phyloP scores from a whole-genome alignment of 2,113 vertebrate species.

The Oncorhynchus masou region DNA sequence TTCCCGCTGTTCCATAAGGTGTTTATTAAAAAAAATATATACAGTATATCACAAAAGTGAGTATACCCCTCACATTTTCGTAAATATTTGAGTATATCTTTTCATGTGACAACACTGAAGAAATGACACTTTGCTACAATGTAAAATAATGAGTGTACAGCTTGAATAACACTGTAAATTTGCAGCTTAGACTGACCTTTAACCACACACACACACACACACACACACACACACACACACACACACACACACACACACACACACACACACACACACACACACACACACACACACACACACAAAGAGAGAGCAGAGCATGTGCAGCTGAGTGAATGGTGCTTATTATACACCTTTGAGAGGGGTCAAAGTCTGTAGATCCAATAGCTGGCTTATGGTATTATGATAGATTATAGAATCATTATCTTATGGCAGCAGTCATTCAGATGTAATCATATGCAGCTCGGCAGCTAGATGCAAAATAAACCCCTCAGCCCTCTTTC shows the following conservation, averaged over 20 bases:
- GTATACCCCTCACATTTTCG: too few relatives aligned
- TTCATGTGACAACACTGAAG: too few relatives aligned
- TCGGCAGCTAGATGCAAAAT: slow-evolving; percentile 56
- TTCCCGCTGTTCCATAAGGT: too few relatives aligned
- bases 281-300: slow-evolving; percentile 42
- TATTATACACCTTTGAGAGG: slow-evolving; percentile 85
- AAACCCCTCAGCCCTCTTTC: slow-evolving; percentile 62
- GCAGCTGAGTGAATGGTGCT: slow-evolving; percentile 82
- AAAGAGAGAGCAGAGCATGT: slow-evolving; percentile 57
- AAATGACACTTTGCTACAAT: too few relatives aligned
- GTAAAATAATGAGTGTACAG: too few relatives aligned
- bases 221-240: slow-evolving; percentile 41
- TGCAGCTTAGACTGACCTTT: slow-evolving; percentile 74
- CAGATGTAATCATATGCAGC: slow-evolving; percentile 75
- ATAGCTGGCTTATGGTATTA: slow-evolving; percentile 91
- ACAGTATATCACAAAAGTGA: too few relatives aligned
- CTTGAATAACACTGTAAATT: too few relatives aligned
- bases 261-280: slow-evolving; percentile 28
- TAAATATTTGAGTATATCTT: too few relatives aligned
- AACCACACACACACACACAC: slow-evolving; percentile 33
- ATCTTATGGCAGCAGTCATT: slow-evolving; percentile 86
- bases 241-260: slow-evolving; percentile 54
- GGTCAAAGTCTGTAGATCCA: slow-evolving; percentile 93
- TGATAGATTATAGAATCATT: slow-evolving; percentile 94
- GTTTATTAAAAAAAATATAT: too few relatives aligned